Base-by-base conservation (phyloP, 1,140 invertebrate species). In the Prorops nasuta region DNA sequence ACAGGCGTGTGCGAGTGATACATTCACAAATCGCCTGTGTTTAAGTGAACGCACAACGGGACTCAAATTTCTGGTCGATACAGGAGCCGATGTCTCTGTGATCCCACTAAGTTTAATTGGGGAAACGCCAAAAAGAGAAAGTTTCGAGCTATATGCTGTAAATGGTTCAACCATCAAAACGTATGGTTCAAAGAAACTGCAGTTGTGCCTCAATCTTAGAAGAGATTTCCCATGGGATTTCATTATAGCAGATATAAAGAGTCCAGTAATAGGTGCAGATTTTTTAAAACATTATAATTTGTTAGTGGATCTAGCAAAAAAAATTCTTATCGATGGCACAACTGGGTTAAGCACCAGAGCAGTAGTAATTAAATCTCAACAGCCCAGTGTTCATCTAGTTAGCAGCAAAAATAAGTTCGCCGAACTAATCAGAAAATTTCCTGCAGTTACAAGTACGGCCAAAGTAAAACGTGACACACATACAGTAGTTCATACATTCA, bases 261-360 rank as follows among this genome's bases (percentile, higher is more conserved):
- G 64, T 20, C 58, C 75, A 1, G 74, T 77, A 2, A 58, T 76
- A 0, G 72, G 72, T 21, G 69, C 72, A 3, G 72, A 77, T 44
- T 70, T 76, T 28, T 40, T 79, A 15, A 21, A 28, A 0, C 36
- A 68, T 44, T 63, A 59, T 44, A 49, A 59, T 4, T 24, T 77
- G n/a, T 15, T 70, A 8, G 58, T 71, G 0, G 70, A 75, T 43
- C 18, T 72, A 6, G 43, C 50, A 8, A 43, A 51, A 7, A 36
- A 49, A 7, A 45, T 46, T 32, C 42, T 74, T 18, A 54, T 70
- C 3, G 69, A 75, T 39, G 9, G 28, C 32, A 40, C 20, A 57
- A 66, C n/a, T n/a, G n/a, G n/a, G n/a, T n/a, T n/a, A n/a, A n/a
- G n/a, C n/a, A n/a, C n/a, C n/a, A n/a, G n/a, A n/a, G n/a, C n/a